A percentile compares a stretch with the other conserved stretches of the same genome.
Conservation (phyloP, 2,888 invertebrate species). For the Thysanoteuthis rhombus region DNA sequence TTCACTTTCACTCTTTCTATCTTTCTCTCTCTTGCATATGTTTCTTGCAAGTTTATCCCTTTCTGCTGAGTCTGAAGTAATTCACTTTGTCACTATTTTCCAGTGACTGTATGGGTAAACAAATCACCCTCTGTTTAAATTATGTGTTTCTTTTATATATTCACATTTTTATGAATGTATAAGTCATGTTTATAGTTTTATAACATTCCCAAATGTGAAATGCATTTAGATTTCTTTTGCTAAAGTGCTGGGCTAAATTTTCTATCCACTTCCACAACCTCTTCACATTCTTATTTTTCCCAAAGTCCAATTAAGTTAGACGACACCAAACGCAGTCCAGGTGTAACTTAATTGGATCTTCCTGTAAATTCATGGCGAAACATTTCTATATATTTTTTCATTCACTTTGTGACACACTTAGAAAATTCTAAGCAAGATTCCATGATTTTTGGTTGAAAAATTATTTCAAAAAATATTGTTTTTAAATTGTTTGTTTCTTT, state of each 20-base stretch:
- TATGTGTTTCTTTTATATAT: background rate
- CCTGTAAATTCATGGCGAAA: background rate
- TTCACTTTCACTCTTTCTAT: background rate
- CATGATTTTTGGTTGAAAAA: background rate
- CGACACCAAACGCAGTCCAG: background rate
- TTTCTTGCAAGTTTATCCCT: conserved; percentile 23
- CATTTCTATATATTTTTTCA: background rate
- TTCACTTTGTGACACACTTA: background rate
- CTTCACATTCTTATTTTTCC: background rate
- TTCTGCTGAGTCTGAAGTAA: background rate
- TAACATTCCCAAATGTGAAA: background rate
- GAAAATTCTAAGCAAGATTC: background rate
- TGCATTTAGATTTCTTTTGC: background rate
- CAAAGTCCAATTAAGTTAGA: background rate
- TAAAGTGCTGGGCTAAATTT: background rate
- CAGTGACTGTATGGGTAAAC: background rate
- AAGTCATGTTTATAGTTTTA: background rate
- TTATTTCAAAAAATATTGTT: conserved; percentile 12
- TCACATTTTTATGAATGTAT: conserved; percentile 1
- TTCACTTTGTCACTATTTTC: background rate
- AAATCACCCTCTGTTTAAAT: conserved; percentile 12
- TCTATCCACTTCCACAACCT: background rate
- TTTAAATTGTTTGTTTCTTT: too few relatives aligned
- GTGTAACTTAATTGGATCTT: background rate
- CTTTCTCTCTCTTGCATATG: background rate